Base-by-base conservation (phyloP, 1,140 invertebrate genomes). In the Hypothenemus hampei region DNA sequence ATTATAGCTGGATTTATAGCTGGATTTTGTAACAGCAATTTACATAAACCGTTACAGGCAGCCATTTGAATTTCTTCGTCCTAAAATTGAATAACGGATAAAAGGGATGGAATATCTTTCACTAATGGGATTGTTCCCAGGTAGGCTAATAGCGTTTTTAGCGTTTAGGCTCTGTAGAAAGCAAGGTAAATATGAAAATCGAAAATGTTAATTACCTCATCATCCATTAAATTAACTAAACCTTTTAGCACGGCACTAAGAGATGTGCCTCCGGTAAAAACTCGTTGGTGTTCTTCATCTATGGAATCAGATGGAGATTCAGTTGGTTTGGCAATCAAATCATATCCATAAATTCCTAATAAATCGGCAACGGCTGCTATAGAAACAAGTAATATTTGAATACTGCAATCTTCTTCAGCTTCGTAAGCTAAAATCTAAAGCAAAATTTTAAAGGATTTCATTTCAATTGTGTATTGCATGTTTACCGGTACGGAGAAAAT, bases 241-340 rank as follows among this genome's bases (percentile, higher is more conserved):
- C 50, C 62, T 19, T 62, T 50, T 20, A 62, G 40, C 8, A 64
- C 16, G 10, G 50, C 24, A 4, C 55, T 57, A 2, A 64, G 36
- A 10, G 63, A 64, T 10, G 63, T 62, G 0, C 63, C 63, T 1
- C 62, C 62, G 5, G 48, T 18, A 50, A 64, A 62, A 10, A 60
- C 16, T 15, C 33, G 40, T 16, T 54, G 21, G 19, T 62, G 54
- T 26, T 57, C 49, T 46, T 64, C 60, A 8, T 49, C 22, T 22
- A 55, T 43, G 36, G 58, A 60, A 6, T 62, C 62, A 4, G 57
- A 46, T 37, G 57, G 50, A 4, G 57, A 24, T 29, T 52, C 48
- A 8, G 51, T 39, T 11, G 52, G 56, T 36, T 52, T 53, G 10
- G 60, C 58, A 4, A 64, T 53, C 18, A 64, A 53, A 23, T 58